A percentile compares a stretch with the other conserved stretches of the same genome.
phyloP scores from a whole-genome alignment of 2,113 vertebrate species.

The Hucho hucho region DNA sequence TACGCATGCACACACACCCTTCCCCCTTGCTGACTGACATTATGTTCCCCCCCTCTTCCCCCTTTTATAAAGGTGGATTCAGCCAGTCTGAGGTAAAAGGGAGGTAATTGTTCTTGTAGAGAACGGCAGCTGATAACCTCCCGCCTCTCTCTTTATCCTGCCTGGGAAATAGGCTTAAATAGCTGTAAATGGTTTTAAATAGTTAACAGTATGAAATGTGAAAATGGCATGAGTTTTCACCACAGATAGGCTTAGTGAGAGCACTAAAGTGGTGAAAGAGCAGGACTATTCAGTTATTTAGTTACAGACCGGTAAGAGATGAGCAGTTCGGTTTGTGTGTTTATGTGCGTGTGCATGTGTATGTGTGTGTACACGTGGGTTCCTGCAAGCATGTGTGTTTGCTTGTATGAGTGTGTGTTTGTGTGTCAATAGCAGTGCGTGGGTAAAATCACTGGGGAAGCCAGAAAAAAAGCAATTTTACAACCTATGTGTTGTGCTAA shows the following conservation, averaged over 20 bases:
- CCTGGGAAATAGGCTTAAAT: conserved; percentile 41
- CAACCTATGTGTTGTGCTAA: too few species aligned
- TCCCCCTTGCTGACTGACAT: background rate
- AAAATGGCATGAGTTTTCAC: conserved; percentile 30
- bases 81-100: conserved; percentile 52
- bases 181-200: conserved; percentile 54
- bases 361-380: too few species aligned
- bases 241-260: conserved; percentile 9
- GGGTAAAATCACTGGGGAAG: too few species aligned
- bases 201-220: conserved; percentile 42
- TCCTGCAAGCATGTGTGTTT: too few species aligned
- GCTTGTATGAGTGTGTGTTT: too few species aligned
- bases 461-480: too few species aligned
- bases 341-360: too few species aligned
- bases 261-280: background rate
- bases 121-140: conserved; percentile 27
- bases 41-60: background rate
- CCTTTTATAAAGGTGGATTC: conserved; percentile 51
- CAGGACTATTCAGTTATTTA: background rate
- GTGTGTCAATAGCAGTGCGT: too few species aligned
- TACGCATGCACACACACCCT: too few species aligned
- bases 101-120: conserved; percentile 62
- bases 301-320: background rate
- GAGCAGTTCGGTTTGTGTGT: background rate
- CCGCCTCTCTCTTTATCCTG: conserved; percentile 32